Evolutionary conservation across 2,113 vertebrate genomes (phyloP).

Genomic region (Cariama cristata): DNA sequence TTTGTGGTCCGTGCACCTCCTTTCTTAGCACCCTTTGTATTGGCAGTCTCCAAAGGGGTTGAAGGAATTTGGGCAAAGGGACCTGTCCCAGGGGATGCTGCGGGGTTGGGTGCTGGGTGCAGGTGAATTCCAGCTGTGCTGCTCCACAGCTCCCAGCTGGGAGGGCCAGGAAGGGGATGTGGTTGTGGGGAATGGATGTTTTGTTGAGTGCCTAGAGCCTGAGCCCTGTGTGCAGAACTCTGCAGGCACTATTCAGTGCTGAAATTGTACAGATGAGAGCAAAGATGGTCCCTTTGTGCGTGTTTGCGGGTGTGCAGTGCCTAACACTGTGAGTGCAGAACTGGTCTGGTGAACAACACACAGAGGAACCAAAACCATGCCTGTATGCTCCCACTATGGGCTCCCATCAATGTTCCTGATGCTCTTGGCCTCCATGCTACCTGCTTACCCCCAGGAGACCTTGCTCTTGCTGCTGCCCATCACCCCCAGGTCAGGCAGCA

Average conservation of each 20-base stretch:
- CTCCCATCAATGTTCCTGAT: neutral
- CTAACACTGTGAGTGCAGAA: neutral
- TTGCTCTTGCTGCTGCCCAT: neutral
- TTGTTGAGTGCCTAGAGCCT: neutral
- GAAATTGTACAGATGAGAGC: neutral
- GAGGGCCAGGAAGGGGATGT: neutral
- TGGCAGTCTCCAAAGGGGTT: neutral
- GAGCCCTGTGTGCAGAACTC: neutral
- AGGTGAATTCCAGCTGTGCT: neutral
- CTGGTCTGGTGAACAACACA: neutral
- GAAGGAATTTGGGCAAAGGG: neutral
- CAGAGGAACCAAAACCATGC: neutral
- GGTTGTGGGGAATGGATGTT: neutral
- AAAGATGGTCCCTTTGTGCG: neutral
- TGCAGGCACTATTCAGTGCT: neutral
- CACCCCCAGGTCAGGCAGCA: neutral
- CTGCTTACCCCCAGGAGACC: neutral
- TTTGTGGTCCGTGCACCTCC: neutral
- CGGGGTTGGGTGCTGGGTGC: fast-evolving
- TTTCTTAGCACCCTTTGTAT: neutral
- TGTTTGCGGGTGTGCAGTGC: neutral
- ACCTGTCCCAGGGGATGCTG: neutral
- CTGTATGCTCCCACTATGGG: neutral
- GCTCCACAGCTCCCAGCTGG: neutral
- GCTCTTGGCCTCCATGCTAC: neutral